These are phyloP conservation scores for Drosophila prosaltans DNA, from an alignment of 1,140 invertebrate genomes.

Conservation along the genomic window DNA sequence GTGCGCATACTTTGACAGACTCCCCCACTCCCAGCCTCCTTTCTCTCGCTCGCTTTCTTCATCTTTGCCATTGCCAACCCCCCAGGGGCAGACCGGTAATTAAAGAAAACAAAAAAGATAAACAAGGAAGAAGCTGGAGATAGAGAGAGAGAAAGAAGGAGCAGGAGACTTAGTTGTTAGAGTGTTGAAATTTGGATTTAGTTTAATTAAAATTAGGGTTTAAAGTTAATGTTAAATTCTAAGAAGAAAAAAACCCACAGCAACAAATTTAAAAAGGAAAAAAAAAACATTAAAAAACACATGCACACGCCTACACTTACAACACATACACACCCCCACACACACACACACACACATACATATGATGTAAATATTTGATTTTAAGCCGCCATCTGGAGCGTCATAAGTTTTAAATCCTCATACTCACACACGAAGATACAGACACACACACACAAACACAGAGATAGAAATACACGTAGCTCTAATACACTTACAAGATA, in stretches of 20 bases:
- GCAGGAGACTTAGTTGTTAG: conserved; percentile 43
- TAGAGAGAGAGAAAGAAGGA: neutral
- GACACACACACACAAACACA: neutral
- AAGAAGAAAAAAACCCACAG: conserved; percentile 37
- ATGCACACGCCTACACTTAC: conserved; percentile 25
- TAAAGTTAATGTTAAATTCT: conserved; percentile 69
- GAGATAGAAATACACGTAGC: conserved; percentile 17
- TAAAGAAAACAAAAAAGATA: neutral
- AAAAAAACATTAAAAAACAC: conserved; percentile 17
- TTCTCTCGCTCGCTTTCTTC: neutral
- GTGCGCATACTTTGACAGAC: conserved; percentile 26
- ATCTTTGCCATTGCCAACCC: neutral
- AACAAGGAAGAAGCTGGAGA: neutral
- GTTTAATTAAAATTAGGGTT: conserved; percentile 62
- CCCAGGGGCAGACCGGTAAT: neutral
- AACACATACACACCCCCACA: neutral
- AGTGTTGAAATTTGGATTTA: conserved; percentile 72
- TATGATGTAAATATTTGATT: conserved; percentile 53
- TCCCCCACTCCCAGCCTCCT: conserved; percentile 5
- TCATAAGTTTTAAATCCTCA: conserved; percentile 55
- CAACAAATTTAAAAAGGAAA: conserved; percentile 32
- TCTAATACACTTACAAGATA: conserved; percentile 63
- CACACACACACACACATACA: conserved; percentile 15
- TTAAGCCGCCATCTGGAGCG: conserved; percentile 27
- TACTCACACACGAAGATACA: neutral